These are phyloP conservation scores for Melitaea athalia DNA, from an alignment of 2,888 invertebrate genomes.

Conservation along the genomic window DNA sequence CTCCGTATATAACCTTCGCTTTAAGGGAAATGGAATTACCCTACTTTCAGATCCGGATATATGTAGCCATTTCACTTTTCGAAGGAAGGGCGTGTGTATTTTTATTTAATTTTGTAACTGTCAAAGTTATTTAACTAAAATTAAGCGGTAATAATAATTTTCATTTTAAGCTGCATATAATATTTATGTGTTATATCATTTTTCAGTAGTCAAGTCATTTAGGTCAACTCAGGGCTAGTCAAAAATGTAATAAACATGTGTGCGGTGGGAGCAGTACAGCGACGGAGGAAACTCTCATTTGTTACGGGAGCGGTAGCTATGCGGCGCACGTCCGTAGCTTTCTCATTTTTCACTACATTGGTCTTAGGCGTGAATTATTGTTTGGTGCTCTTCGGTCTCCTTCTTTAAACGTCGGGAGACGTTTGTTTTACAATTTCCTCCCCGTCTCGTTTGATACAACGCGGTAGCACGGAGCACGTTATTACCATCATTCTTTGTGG, in stretches of 20 bases:
- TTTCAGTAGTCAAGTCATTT: slow-evolving; percentile 10
- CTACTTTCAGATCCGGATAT: slow-evolving; percentile 33
- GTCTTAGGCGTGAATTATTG: slow-evolving; percentile 81
- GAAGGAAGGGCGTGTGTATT: background rate
- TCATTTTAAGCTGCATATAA: background rate
- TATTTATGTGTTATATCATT: background rate
- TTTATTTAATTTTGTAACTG: background rate
- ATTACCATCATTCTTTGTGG: slow-evolving; percentile 5
- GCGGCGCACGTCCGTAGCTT: slow-evolving; percentile 73
- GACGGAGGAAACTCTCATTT: slow-evolving; percentile 71
- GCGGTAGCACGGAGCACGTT: slow-evolving; percentile 6
- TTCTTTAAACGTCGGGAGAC: slow-evolving; percentile 43
- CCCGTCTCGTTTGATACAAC: slow-evolving; percentile 17
- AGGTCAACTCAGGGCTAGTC: slow-evolving; percentile 15
- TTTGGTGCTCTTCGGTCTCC: slow-evolving; percentile 61
- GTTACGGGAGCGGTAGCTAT: slow-evolving; percentile 62
- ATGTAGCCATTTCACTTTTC: slow-evolving; percentile 5
- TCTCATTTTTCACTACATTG: slow-evolving; percentile 82
- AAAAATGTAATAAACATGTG: slow-evolving; percentile 34
- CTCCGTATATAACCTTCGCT: slow-evolving; percentile 62
- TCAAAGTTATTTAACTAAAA: background rate
- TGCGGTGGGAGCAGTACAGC: slow-evolving; percentile 40
- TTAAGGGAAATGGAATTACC: slow-evolving; percentile 43
- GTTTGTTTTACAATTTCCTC: slow-evolving; percentile 33
- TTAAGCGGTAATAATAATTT: background rate